Evolutionary conservation across 2,888 invertebrate species (phyloP), one percentile per base, ranked within the genome.

Genomic region (Eumerus sabulonum): DNA sequence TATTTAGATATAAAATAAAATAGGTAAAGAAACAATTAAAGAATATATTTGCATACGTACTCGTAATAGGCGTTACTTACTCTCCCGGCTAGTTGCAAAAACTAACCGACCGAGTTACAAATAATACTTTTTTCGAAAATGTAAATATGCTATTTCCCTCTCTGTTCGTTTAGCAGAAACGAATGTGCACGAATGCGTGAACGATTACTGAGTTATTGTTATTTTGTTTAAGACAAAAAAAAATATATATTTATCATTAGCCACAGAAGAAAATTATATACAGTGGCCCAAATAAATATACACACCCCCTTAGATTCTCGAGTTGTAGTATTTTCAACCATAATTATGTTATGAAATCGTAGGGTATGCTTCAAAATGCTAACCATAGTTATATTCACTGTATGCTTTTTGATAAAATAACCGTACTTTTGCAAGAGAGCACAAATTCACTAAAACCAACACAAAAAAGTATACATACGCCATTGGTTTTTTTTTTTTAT

Each of bases 111-210:
- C 66, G 66, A 71, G 66, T 77, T 77, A 64, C 72, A 77, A 77
- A 77, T 77, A 72, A 72, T 77, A 77, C 77, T 77, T 77, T 54
- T 77, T 67, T 56, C 57, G 72, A 72, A 77, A 71, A 72, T 72
- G 62, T 77, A 72, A 72, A 79, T 79, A 79, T 40, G 40, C 40
- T 76, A 70, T 64, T 64, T 19, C n/a, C n/a, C n/a, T n/a, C n/a
- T n/a, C n/a, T 70, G 36, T 56, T 36, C 47, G 53, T 68, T 53
- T 63, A 68, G 79, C 79, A 74, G 74, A 79, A 79, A 74, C 79
- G n/a, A n/a, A n/a, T n/a, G n/a, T n/a, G n/a, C 68, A 74, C 74
- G 74, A 79, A 74, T 74, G 79, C 79, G 74, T 73, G 54, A 74
- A 73, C 68, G 59, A 73, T 62, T 77, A 51, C 72, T 66, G 62